Evolutionary conservation across 2,113 vertebrate species (phyloP).

Genomic region (Gopherus flavomarginatus): DNA sequence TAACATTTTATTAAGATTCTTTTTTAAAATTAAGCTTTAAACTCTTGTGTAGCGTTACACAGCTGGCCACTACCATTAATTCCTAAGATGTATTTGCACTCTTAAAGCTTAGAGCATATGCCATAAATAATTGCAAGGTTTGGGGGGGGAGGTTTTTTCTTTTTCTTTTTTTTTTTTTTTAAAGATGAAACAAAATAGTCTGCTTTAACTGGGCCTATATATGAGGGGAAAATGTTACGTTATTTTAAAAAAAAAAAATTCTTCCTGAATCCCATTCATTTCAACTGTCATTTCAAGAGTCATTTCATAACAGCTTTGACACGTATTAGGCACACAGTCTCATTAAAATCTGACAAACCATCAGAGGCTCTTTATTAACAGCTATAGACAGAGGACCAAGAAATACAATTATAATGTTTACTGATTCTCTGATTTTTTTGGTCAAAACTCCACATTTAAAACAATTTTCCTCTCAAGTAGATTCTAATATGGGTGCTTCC

Average conservation of each 20-base stretch:
- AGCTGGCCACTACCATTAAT: not conserved
- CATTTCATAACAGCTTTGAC: not conserved
- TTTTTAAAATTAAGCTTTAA: constrained; percentile 39
- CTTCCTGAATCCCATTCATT: not conserved
- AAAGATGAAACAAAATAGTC: not conserved
- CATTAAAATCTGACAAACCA: not conserved
- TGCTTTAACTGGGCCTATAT: not conserved
- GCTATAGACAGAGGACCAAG: not conserved
- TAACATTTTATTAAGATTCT: constrained; percentile 47
- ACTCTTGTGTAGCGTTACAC: not conserved
- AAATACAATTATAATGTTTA: not conserved
- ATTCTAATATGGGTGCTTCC: not conserved
- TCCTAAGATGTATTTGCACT: not conserved
- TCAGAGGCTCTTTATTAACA: not conserved
- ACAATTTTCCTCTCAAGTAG: not conserved
- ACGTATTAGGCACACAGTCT: not conserved
- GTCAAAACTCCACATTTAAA: not conserved
- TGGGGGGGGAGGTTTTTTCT: not conserved
- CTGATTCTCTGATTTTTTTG: not conserved
- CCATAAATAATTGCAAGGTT: not conserved
- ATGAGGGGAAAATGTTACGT: not conserved
- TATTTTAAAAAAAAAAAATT: not conserved
- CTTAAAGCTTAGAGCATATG: not conserved
- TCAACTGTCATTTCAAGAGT: not conserved
- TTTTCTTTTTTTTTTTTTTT: not conserved